A percentile compares a stretch with the other conserved stretches of the same genome.
These are phyloP conservation scores for Balaenoptera acutorostrata DNA, from an alignment of 2,113 vertebrate genomes.

Conservation along the genomic window DNA sequence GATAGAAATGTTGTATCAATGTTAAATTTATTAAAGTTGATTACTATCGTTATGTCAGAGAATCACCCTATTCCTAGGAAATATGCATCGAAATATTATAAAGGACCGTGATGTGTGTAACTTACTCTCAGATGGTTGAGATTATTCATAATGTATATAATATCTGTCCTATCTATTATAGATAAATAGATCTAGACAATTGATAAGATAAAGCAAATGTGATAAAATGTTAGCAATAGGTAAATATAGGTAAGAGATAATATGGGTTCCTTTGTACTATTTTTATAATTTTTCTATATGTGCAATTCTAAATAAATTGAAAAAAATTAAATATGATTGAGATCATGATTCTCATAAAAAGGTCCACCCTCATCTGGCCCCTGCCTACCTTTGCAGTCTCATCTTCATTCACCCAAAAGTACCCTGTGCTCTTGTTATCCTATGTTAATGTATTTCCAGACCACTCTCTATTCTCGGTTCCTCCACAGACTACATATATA, in stretches of 20 bases:
- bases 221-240: neutral
- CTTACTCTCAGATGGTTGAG: neutral
- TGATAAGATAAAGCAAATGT: neutral
- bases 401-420: neutral
- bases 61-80: neutral
- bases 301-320: neutral
- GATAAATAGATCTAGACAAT: neutral
- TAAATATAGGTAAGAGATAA: neutral
- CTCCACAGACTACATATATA: neutral
- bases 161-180: neutral
- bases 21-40: neutral
- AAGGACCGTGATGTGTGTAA: neutral
- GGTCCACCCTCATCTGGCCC: neutral
- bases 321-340: neutral
- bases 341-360: neutral
- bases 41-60: neutral
- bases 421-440: neutral
- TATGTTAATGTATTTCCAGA: neutral
- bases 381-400: neutral
- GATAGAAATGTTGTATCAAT: neutral
- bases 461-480: neutral
- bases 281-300: neutral
- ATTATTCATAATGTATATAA: neutral
- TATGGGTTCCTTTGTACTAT: neutral
- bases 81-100: neutral